Evolutionary conservation across 2,113 vertebrate species (phyloP), one percentile per base, ranked within the genome.

Genomic region (Rhadina sibilatrix): DNA sequence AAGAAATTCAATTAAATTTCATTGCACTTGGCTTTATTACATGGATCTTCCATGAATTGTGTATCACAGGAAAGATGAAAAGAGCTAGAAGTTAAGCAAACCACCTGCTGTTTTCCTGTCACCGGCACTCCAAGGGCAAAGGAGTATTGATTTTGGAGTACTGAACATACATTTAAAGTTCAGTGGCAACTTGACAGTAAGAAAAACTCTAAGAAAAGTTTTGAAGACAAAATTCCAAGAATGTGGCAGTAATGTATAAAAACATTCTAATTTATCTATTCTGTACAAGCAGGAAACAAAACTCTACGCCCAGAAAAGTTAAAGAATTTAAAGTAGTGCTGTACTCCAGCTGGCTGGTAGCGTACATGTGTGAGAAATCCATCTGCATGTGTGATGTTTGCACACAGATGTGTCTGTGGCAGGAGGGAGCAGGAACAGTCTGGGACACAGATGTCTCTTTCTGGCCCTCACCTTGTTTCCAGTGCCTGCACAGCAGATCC

Each of bases 401-500:
- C 6, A 15, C 22, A 60, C 17, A 53, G 66, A 61, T 3, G 6
- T 53, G 15, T 72, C 20, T 30, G 30, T 42, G 28, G 33, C 46
- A 91, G 38, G 13, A 90, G 33, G 80, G 15, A 60, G 56, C 22
- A 93, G 27, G 50, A 92, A 50, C 18, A 66, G 22, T n/a, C 47
- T 21, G 23, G n/a, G 31, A 25, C 47, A 30, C 1, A 11, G 21
- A 12, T 59, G 47, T 38, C 79, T 65, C 46, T 50, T 83, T 71
- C n/a, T 49, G 42, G 56, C 57, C 54, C 96, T 97, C 90, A 99
- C 99, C 99, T 99, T 99, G 97, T 99, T 99, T 83, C 99, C 99
- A 40, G 99, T 99, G 31, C 99, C 99, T 12, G 99, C 99, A 83
- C 99, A 99, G 98, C 99, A 99, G 98, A 99, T 99, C 23, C 99